These are phyloP conservation scores for Pollenia amentaria DNA, from an alignment of 2,888 invertebrate species.

Conservation along the genomic window DNA sequence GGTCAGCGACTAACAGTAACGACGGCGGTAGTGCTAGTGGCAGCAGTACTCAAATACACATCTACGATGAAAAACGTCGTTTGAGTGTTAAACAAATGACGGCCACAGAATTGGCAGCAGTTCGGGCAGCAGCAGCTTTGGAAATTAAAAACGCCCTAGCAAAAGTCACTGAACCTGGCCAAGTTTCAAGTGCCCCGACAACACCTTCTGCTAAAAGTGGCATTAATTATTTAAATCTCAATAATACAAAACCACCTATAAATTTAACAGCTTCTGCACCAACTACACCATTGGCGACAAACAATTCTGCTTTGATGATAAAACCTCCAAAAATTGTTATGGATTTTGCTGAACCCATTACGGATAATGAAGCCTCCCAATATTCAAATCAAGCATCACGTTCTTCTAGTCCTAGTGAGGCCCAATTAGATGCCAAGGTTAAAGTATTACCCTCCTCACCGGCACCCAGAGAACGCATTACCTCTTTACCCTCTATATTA, in stretches of 20 bases:
- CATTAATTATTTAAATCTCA: constrained; percentile 33
- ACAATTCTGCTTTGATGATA: constrained; percentile 4
- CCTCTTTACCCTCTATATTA: constrained; percentile 77
- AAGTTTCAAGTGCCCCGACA: constrained; percentile 52
- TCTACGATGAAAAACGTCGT: constrained; percentile 79
- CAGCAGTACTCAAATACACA: constrained; percentile 75
- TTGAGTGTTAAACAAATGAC: constrained; percentile 83
- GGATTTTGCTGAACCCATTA: constrained; percentile 39
- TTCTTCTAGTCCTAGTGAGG: constrained; percentile 58
- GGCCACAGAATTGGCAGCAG: constrained; percentile 79
- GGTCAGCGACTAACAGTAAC: constrained; percentile 51
- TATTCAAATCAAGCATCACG: constrained; percentile 8
- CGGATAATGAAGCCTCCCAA: not conserved
- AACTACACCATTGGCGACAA: constrained; percentile 49
- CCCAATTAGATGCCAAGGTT: constrained; percentile 42
- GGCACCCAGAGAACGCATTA: constrained; percentile 76
- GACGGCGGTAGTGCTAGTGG: constrained; percentile 26
- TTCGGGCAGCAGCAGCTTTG: constrained; percentile 79
- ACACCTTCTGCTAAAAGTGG: constrained; percentile 58
- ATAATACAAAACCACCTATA: constrained; percentile 50
- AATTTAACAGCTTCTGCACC: constrained; percentile 38
- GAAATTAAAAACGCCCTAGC: constrained; percentile 76
- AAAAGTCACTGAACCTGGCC: constrained; percentile 71
- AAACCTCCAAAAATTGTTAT: constrained; percentile 45
- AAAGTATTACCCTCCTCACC: constrained; percentile 72